phyloP scores from a whole-genome alignment of 37 sponge, comb jelly and placozoan genomes.

The Chondrilla cf. caribensis region DNA sequence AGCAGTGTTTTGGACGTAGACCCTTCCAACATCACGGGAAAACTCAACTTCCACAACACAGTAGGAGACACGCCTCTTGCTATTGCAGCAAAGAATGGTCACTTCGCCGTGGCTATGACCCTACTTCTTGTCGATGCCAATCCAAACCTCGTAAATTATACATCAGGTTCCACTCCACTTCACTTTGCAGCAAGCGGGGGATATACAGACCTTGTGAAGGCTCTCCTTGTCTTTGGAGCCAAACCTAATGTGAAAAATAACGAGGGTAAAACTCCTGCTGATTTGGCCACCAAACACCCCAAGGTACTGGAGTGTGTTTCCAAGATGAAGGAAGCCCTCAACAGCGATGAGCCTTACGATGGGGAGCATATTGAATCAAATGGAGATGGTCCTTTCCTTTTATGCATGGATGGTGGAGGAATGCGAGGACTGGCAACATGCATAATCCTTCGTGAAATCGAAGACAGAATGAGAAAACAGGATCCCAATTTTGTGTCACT shows the following conservation, averaged over 20 bases:
- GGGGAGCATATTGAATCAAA: background rate
- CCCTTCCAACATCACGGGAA: too few species aligned
- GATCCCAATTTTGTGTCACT: background rate
- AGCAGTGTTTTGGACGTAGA: too few species aligned
- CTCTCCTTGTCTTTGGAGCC: background rate
- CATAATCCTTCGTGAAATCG: background rate
- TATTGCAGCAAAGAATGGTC: background rate
- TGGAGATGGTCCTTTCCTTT: background rate
- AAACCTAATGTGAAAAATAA: background rate
- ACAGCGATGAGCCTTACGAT: background rate
- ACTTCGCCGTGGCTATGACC: background rate
- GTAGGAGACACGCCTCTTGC: background rate
- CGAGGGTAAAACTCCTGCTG: background rate
- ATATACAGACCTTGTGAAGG: background rate
- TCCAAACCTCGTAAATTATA: background rate
- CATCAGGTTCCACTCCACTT: background rate
- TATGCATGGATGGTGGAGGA: constrained; percentile 1
- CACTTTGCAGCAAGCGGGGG: background rate
- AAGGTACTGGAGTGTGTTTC: background rate
- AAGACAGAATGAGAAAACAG: background rate
- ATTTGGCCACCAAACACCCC: background rate
- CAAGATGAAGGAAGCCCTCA: background rate
- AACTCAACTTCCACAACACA: too few species aligned
- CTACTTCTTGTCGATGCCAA: background rate
- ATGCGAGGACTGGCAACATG: background rate